Evolutionary conservation across 2,113 vertebrate genomes (phyloP).

Genomic region (Odocoileus virginianus): DNA sequence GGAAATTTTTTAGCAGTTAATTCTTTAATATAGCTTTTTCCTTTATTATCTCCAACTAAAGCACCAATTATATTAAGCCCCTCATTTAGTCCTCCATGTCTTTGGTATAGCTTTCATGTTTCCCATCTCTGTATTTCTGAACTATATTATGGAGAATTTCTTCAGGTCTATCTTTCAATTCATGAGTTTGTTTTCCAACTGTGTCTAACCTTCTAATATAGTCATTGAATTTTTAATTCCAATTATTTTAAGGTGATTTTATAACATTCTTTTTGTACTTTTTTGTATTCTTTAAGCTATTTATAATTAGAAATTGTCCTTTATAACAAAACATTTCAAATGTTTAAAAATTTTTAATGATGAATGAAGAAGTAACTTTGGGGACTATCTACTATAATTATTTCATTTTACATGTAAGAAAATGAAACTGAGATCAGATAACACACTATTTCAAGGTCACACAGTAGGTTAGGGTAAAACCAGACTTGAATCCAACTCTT

Average conservation of each 20-base stretch:
- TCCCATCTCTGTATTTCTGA: background rate
- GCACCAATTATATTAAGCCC: background rate
- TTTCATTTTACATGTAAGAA: conserved; percentile 21
- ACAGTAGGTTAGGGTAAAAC: background rate
- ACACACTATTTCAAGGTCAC: background rate
- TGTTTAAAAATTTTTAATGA: background rate
- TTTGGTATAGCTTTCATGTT: background rate
- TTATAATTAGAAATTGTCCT: background rate
- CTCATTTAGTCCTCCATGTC: background rate
- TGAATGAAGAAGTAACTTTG: background rate
- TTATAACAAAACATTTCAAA: background rate
- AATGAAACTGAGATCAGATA: background rate
- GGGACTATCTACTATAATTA: background rate
- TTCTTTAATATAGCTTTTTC: background rate
- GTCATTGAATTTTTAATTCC: background rate
- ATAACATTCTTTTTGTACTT: background rate
- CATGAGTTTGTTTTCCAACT: background rate
- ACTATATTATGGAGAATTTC: background rate
- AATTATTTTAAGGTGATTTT: background rate
- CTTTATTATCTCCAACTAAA: background rate
- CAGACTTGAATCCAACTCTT: background rate
- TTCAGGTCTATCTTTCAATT: background rate
- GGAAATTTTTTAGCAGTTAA: background rate
- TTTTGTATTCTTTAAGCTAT: background rate
- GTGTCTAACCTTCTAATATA: background rate